Base-by-base conservation (phyloP, 2,797 vertebrate genomes). In the Otus scops region DNA sequence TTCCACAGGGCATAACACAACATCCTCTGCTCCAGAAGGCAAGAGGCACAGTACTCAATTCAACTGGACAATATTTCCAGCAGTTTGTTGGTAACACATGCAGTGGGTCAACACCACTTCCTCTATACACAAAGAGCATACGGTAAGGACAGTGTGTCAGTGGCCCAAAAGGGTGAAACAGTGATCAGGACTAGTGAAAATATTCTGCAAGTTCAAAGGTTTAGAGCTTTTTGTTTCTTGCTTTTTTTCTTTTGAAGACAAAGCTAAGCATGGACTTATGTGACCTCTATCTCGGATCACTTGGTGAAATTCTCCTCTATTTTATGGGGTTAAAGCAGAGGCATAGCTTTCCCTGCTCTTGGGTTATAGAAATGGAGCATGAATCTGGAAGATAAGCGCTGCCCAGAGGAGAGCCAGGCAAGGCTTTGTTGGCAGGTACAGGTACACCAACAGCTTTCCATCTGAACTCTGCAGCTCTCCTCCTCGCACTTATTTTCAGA, bases 61-160 rank as follows among this genome's bases (percentile, higher is more conserved):
- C 43, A 38, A 32, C 0, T 0, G 1, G 39, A 10, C 6, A 6
- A 7, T 4, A 11, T 51, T 38, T 16, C n/a, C 47, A n/a, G 39
- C 32, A 47, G 5, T 30, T 10, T 53, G 11, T 50, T 48, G 47
- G 9, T 23, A n/a, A 59, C 30, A 32, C 30, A 26, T 3, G 4
- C n/a, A 27, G 20, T 4, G 61, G n/a, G 27, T 51, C 69, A 70
- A 38, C 19, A 19, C 23, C 2, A 1, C 23, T 32, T 56, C 22
- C 28, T 57, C 28, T 50, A 26, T 7, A 18, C 4, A 9, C 28
- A 34, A 39, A 43, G 19, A 69, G 6, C 5, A 19, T 22, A 28
- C 2, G 13, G 8, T 38, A 65, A 2, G 11, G n/a, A 19, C 36
- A 78, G 21, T 26, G 28, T 11, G 4, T 10, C 51, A 47, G 34